Conservation (phyloP, 1,140 invertebrate genomes). For the Paracyclopina nana region DNA sequence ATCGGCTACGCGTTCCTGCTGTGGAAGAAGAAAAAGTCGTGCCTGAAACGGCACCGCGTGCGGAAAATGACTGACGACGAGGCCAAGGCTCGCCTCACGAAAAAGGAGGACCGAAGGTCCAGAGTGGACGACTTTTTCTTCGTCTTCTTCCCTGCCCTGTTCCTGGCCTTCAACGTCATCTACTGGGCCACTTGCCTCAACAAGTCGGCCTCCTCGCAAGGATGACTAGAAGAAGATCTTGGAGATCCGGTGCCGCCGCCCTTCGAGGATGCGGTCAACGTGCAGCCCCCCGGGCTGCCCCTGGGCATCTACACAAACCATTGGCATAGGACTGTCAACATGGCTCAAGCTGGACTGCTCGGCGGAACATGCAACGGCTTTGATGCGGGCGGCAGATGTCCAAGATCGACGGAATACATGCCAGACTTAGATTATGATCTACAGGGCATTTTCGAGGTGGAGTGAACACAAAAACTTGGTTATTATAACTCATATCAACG, state of each 20-base stretch:
- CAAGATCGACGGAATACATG: too few relatives aligned
- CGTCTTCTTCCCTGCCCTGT: slow-evolving; percentile 13
- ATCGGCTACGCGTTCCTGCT: slow-evolving; percentile 13
- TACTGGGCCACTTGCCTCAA: slow-evolving; percentile 16
- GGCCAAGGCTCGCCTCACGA: not conserved
- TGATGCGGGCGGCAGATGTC: too few relatives aligned
- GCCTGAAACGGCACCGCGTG: slow-evolving; percentile 11
- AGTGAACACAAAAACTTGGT: too few relatives aligned
- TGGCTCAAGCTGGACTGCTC: too few relatives aligned
- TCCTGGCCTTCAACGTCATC: slow-evolving; percentile 14
- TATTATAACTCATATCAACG: too few relatives aligned
- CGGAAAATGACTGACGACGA: slow-evolving; percentile 14
- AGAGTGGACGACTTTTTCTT: slow-evolving; percentile 16
- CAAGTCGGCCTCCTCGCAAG: not conserved
- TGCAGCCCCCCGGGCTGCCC: slow-evolving; percentile 12
- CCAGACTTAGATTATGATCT: too few relatives aligned
- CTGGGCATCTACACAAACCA: slow-evolving; percentile 15
- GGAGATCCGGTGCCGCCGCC: too few relatives aligned
- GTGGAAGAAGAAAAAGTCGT: slow-evolving; percentile 17
- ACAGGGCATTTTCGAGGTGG: too few relatives aligned
- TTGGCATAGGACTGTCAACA: slow-evolving; percentile 4
- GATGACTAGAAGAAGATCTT: too few relatives aligned
- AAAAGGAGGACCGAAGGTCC: slow-evolving; percentile 11
- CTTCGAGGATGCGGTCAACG: too few relatives aligned
- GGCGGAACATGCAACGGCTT: too few relatives aligned